Evolutionary conservation across 2,888 invertebrate species (phyloP).

Genomic region (Pristionchus fissidentatus): DNA sequence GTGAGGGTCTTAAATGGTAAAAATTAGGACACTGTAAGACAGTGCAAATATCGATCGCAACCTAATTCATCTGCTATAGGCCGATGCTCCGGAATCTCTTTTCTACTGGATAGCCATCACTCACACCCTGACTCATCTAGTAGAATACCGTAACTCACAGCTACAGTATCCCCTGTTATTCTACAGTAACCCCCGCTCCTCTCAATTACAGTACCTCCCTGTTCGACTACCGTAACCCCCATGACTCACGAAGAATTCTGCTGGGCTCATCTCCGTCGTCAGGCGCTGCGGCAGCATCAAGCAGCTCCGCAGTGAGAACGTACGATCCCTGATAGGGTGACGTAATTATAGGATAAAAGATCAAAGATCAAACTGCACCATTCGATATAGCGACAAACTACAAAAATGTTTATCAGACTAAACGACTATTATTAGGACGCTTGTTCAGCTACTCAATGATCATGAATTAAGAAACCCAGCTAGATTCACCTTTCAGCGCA

Average conservation of each 20-base stretch:
- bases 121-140: no score
- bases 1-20: conserved; percentile 31
- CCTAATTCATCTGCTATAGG: no score
- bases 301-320: conserved; percentile 92
- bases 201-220: not conserved
- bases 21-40: no score
- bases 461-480: no score
- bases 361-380: conserved; percentile 8
- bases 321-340: conserved; percentile 82
- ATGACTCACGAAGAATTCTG: conserved; percentile 33
- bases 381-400: not conserved
- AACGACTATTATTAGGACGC: not conserved
- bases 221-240: no score
- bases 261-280: conserved; percentile 48
- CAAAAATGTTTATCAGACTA: not conserved
- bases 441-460: no score
- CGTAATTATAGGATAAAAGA: conserved; percentile 1
- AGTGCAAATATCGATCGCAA: no score
- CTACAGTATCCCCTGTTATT: no score
- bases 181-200: not conserved
- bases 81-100: no score
- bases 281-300: conserved; percentile 80
- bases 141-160: no score
- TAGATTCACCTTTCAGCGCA: no score
- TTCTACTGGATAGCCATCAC: no score